Conservation (phyloP, 2,888 invertebrate genomes). For the Sturmia bella region DNA sequence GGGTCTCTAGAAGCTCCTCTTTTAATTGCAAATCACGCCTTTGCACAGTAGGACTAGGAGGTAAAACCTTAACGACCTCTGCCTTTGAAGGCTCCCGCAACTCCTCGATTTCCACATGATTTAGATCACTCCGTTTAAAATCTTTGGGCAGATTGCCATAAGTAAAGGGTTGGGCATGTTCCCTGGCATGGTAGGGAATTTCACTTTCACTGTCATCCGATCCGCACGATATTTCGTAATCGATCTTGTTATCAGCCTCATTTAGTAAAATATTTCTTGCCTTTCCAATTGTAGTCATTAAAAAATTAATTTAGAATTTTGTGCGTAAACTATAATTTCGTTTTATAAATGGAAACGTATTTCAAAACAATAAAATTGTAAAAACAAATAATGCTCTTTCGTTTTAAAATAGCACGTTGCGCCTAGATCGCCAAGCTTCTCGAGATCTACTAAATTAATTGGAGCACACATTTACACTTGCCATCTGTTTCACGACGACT, state of each 20-base stretch:
- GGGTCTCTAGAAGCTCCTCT: slow-evolving; percentile 29
- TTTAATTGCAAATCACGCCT: slow-evolving; percentile 66
- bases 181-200: slow-evolving; percentile 94
- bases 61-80: neutral
- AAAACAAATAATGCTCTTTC: slow-evolving; percentile 16
- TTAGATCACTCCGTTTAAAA: slow-evolving; percentile 73
- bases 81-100: slow-evolving; percentile 12
- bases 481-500: slow-evolving; percentile 58
- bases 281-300: slow-evolving; percentile 61
- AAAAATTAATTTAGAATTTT: slow-evolving; percentile 7
- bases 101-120: slow-evolving; percentile 70
- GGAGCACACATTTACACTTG: slow-evolving; percentile 41
- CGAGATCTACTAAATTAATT: slow-evolving; percentile 62
- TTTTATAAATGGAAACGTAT: slow-evolving; percentile 40
- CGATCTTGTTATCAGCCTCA: slow-evolving; percentile 44
- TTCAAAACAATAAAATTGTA: slow-evolving; percentile 19
- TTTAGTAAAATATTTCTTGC: slow-evolving; percentile 34
- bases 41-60: neutral
- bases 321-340: slow-evolving; percentile 19
- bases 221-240: slow-evolving; percentile 55
- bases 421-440: slow-evolving; percentile 60
- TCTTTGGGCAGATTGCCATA: slow-evolving; percentile 86
- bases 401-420: slow-evolving; percentile 57
- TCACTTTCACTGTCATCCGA: slow-evolving; percentile 73
- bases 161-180: slow-evolving; percentile 92